Evolutionary conservation across 2,888 invertebrate genomes (phyloP), one percentile per base, ranked within the genome.

Genomic region (Phortica okadai): DNA sequence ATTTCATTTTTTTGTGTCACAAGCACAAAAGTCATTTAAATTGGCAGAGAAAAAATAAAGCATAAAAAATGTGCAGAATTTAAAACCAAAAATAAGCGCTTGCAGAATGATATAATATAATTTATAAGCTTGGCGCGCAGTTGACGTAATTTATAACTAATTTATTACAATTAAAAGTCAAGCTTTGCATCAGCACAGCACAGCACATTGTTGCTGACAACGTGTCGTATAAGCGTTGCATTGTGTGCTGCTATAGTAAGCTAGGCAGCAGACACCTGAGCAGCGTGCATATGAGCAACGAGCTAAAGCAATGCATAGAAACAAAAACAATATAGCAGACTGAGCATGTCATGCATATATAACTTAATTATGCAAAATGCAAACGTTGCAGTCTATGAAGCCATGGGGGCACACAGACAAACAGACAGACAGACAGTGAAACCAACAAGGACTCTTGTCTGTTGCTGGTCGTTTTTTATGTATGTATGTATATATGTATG

Each of bases 141-240:
- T 10, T 62, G 62, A n/a, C 41, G 14, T 66, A 67, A 67, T 67
- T 67, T 67, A 67, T 67, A 42, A 42, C 33, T 44, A 44, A 67
- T 67, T 67, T 67, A 67, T 67, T n/a, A 41, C 67, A 67, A 67
- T 44, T 67, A 67, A 67, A 67, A 67, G 67, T 44, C 42, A 67
- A 44, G 44, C 44, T 67, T 50, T 14, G 14, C 14, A 50, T 0
- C 21, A 21, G 21, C 21, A 21, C 21, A 21, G 21, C 21, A 21
- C 21, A 0, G 33, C 33, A 33, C 44, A 44, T n/a, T n/a, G 59
- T n/a, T 67, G 67, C 44, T 41, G 67, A 10, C 41, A 64, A 64
- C 64, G 64, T 64, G 64, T 8, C 64, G 10, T 33, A 41, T 64
- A 41, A 8, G 50, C 33, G 33, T 4, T 33, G 33, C 33, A 1